A percentile compares a stretch with the other conserved stretches of the same genome.
Conservation (phyloP, 1,140 invertebrate genomes). For the Cyphomyrmex costatus region DNA sequence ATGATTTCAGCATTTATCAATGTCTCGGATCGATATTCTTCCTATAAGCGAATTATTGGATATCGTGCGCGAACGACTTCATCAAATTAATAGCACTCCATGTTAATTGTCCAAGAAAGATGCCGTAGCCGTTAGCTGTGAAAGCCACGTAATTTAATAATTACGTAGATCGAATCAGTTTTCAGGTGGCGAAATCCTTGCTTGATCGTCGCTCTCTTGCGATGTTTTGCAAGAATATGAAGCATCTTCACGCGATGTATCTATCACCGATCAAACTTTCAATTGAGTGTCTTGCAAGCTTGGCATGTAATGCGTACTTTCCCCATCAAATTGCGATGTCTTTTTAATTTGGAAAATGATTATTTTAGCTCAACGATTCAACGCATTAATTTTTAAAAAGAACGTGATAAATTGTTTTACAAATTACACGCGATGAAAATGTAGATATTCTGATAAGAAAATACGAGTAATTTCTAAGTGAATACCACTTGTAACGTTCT, state of each 20-base stretch:
- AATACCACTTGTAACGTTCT: not conserved
- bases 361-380: not conserved
- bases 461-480: not conserved
- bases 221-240: conserved; percentile 50
- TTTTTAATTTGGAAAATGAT: not conserved
- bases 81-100: conserved; percentile 27
- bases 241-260: conserved; percentile 48
- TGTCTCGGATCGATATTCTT: conserved; percentile 23
- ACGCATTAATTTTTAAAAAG: not conserved
- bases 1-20: conserved; percentile 33
- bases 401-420: not conserved
- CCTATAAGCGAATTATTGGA: not conserved
- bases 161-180: conserved; percentile 54
- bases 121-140: conserved; percentile 19
- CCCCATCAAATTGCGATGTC: not conserved
- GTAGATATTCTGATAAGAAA: not conserved
- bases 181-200: conserved; percentile 50
- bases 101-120: conserved; percentile 47
- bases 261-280: conserved; percentile 53
- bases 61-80: not conserved
- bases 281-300: not conserved
- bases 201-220: conserved; percentile 19
- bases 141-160: conserved; percentile 57
- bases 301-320: conserved; percentile 22
- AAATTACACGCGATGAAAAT: not conserved